These are phyloP conservation scores for Semaprochilodus insignis DNA, from an alignment of 2,797 vertebrate species.

Conservation along the genomic window DNA sequence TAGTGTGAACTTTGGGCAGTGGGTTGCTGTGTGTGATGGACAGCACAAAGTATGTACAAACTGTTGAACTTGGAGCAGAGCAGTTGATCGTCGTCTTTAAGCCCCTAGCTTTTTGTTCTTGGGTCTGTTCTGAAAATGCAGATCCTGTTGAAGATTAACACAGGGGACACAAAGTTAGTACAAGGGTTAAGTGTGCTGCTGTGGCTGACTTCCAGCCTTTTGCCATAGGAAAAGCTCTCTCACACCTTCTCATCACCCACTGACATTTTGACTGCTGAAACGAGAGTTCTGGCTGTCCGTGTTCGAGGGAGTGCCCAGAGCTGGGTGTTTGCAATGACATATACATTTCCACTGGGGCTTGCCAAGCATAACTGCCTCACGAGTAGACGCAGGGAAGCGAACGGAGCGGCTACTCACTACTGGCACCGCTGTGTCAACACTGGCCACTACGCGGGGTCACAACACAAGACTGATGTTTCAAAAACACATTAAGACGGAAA, in stretches of 20 bases:
- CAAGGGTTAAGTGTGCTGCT: constrained; percentile 61
- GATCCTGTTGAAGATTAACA: constrained; percentile 54
- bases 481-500: constrained; percentile 24
- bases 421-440: constrained; percentile 47
- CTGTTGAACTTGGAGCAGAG: constrained; percentile 44
- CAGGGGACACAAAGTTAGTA: constrained; percentile 44
- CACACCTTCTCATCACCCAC: constrained; percentile 35
- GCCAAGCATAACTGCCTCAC: constrained; percentile 78
- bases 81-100: constrained; percentile 3
- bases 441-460: constrained; percentile 42
- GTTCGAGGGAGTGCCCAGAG: constrained; percentile 47
- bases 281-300: constrained; percentile 50
- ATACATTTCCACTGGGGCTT: constrained; percentile 78
- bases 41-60: constrained; percentile 47
- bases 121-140: constrained; percentile 27
- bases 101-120: constrained; percentile 7
- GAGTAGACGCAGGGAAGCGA: constrained; percentile 61
- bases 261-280: constrained; percentile 56
- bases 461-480: constrained; percentile 49
- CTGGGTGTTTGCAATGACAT: constrained; percentile 65
- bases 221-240: constrained; percentile 46
- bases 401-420: constrained; percentile 46
- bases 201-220: constrained; percentile 51
- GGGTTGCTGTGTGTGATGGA: constrained; percentile 51
- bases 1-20: constrained; percentile 52